Base-by-base conservation (phyloP, 2,113 vertebrate species). In the Pogona vitticeps region DNA sequence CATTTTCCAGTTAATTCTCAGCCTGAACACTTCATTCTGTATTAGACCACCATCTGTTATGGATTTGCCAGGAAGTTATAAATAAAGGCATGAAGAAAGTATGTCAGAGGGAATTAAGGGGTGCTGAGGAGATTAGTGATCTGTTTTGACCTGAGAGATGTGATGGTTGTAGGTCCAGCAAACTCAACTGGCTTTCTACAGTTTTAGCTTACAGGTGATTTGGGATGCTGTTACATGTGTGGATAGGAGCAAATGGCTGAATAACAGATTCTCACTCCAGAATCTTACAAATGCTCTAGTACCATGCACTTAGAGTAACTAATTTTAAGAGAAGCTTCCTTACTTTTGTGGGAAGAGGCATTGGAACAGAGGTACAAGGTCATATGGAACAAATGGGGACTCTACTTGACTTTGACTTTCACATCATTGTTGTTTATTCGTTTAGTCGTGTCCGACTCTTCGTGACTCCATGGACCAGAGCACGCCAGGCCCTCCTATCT, bases 1-100 rank as follows among this genome's bases (percentile, higher is more conserved):
- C 23, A 52, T 81, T 73, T 65, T 75, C 58, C 40, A 73, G 58
- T 81, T 75, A 63, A 86, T 86, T 86, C 38, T 21, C 78, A 86
- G 3, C 17, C 70, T 36, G 68, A 75, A 20, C 23, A 33, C 58
- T 63, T 80, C 81, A 81, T 38, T 85, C 65, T 79, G 46, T 71
- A 86, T 81, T 73, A 56, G 70, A 76, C 76, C 33, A 33, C 28
- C 42, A 81, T 61, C 31, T 65, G 38, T n/a, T 46, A 40, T 46
- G 58, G 18, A 31, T 75, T 46, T 63, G 36, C 36, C 75, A n/a
- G 58, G 63, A 86, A 86, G 46, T 8, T 33, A 70, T 70, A 38
- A 63, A 76, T 8, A 5, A 13, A 17, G 26, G 42, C 6, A 1
- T 38, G 10, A 59, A 68, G 26, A 23, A 78, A 76, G 46, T 46